Conservation (phyloP, 2,888 invertebrate genomes). For the Belgica antarctica region DNA sequence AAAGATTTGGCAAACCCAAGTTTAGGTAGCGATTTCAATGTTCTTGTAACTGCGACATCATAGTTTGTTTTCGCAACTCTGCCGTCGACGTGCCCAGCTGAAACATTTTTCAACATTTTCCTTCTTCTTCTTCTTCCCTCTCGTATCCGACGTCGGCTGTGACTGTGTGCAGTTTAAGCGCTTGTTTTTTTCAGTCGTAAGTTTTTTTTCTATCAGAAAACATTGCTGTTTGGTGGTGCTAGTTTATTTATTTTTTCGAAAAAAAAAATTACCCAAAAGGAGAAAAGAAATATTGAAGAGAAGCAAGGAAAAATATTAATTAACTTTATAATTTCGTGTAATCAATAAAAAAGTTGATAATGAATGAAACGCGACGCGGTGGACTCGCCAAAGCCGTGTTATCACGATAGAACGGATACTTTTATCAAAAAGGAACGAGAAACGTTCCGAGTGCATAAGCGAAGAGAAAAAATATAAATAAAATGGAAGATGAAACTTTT, state of each 20-base stretch:
- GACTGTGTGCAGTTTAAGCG: conserved; percentile 41
- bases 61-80: neutral
- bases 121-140: conserved; percentile 36
- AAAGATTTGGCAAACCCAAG: too few species aligned
- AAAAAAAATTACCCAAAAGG: conserved; percentile 31
- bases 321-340: conserved; percentile 28
- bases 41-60: conserved; percentile 27
- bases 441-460: conserved; percentile 41
- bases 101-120: conserved; percentile 42
- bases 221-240: conserved; percentile 44
- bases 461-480: conserved; percentile 42
- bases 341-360: neutral
- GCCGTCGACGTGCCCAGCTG: conserved; percentile 18
- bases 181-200: conserved; percentile 43
- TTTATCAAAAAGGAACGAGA: conserved; percentile 31
- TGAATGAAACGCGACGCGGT: neutral
- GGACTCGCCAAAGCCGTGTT: conserved; percentile 13
- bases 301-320: conserved; percentile 32
- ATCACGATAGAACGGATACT: conserved; percentile 40
- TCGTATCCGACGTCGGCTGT: conserved; percentile 26
- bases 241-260: conserved; percentile 44
- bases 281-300: conserved; percentile 6
- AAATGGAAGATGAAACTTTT: conserved; percentile 44
- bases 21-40: neutral
- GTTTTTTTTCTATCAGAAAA: conserved; percentile 44